Evolutionary conservation across 2,113 vertebrate species (phyloP).

Genomic region (Oenanthe melanoleuca): DNA sequence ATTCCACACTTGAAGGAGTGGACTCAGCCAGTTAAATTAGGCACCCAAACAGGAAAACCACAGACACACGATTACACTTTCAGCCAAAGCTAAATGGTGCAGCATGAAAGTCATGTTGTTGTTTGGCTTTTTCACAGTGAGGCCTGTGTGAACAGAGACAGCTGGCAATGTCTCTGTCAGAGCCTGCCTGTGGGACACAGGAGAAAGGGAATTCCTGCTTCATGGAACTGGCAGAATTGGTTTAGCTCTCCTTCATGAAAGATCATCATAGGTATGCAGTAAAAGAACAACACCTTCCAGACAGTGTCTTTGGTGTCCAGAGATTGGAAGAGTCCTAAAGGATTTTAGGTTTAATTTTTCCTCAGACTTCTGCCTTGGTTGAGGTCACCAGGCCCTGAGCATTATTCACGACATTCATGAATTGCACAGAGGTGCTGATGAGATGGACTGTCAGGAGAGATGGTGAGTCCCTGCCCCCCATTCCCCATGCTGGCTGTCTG

Average conservation of each 20-base stretch:
- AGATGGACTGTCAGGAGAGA: not conserved
- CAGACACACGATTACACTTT: constrained; percentile 44
- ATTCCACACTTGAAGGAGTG: constrained; percentile 33
- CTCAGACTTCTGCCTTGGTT: not conserved
- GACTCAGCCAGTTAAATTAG: constrained; percentile 48
- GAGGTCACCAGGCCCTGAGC: not conserved
- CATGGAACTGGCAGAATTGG: not conserved
- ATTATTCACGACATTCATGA: not conserved
- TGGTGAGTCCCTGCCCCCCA: not conserved
- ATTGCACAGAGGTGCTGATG: not conserved
- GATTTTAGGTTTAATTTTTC: not conserved
- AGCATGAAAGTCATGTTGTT: constrained; percentile 23
- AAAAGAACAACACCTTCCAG: not conserved
- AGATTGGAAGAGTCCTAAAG: not conserved
- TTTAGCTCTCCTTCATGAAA: not conserved
- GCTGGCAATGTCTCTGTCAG: constrained; percentile 3
- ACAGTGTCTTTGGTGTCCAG: not conserved
- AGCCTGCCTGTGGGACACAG: not conserved
- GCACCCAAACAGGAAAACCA: constrained; percentile 71
- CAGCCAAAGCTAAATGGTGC: constrained; percentile 34
- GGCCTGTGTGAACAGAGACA: constrained; percentile 26
- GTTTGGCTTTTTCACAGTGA: constrained; percentile 22
- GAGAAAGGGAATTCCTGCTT: constrained; percentile 3
- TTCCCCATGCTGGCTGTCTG: accelerated
- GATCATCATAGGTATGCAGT: not conserved